A percentile compares a stretch with the other conserved stretches of the same genome.
Conservation (phyloP, 2,797 vertebrate species). For the Galagoides demidoff region DNA sequence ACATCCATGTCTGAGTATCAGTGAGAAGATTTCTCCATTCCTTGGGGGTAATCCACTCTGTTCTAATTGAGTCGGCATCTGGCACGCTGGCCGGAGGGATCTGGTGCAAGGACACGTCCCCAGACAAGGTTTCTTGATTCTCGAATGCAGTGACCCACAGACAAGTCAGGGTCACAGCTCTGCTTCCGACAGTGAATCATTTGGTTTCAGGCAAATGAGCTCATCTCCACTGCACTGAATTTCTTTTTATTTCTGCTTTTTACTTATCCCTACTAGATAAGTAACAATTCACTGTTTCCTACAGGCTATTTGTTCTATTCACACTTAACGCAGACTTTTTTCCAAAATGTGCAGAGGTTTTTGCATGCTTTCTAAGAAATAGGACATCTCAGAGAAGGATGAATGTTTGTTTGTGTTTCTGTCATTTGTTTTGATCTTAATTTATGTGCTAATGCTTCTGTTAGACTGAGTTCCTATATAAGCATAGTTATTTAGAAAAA, state of each 20-base stretch:
- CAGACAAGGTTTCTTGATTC: conserved; percentile 48
- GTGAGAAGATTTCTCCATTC: conserved; percentile 65
- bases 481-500: conserved; percentile 52
- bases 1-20: conserved; percentile 60
- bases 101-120: neutral
- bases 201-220: neutral
- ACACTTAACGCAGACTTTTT: neutral
- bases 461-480: conserved; percentile 38
- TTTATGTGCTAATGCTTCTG: conserved; percentile 62
- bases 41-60: conserved; percentile 62
- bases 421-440: conserved; percentile 49
- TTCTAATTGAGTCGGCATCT: conserved; percentile 42
- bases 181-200: neutral
- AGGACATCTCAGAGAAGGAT: neutral
- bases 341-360: conserved; percentile 9
- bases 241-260: neutral
- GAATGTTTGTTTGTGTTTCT: conserved; percentile 4
- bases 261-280: neutral
- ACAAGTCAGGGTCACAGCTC: neutral
- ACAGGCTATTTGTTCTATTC: neutral
- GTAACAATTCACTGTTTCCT: neutral
- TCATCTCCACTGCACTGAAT: neutral
- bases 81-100: conserved; percentile 9
- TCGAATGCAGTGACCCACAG: conserved; percentile 31
- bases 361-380: conserved; percentile 22